Evolutionary conservation across 1,140 invertebrate genomes (phyloP), one percentile per base, ranked within the genome.

Genomic region (Euwallacea fornicatus): DNA sequence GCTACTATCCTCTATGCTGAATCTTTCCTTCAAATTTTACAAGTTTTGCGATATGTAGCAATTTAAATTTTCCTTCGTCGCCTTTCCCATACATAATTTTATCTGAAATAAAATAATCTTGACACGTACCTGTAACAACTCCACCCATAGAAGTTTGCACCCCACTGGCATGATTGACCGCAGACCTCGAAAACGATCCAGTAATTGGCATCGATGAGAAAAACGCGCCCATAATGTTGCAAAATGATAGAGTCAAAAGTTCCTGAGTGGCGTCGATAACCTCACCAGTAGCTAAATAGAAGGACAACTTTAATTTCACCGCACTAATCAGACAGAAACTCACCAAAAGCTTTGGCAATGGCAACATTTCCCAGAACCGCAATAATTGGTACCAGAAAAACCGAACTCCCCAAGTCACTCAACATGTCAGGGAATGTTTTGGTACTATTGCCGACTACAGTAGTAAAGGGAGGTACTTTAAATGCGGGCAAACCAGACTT

Each of bases 81-180:
- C 4, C 21, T 33, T 33, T 4, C 21, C 21, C 4, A 4, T 33
- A 33, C 21, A 33, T 33, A 33, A 33, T 33, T 33, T 33, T 33
- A 2, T 33, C 21, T 33, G 4, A 33, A 33, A 33, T n/a, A n/a
- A 33, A 33, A 33, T 2, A 33, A 33, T 4, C 4, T 33, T 4
- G 50, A 13, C 10, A 61, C 42, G 13, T 82, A 89, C 92, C 95
- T 55, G 95, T 97, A 73, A 93, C 92, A 53, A 97, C 81, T 42
- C 95, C 93, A 56, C 93, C 93, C 73, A 95, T 86, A 11, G 94
- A 93, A 0, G 95, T 97, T 73, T 89, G 88, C 0, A 97, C 95
- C 0, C 95, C 95, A 79, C 93, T 95, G 6, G 93, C 93, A 78
- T 97, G 93, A 82, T 97, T 97, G 0, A 98, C 94, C 42, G 95